Evolutionary conservation across 2,888 invertebrate genomes (phyloP), one percentile per base, ranked within the genome.

Genomic region (Candidula unifasciata): DNA sequence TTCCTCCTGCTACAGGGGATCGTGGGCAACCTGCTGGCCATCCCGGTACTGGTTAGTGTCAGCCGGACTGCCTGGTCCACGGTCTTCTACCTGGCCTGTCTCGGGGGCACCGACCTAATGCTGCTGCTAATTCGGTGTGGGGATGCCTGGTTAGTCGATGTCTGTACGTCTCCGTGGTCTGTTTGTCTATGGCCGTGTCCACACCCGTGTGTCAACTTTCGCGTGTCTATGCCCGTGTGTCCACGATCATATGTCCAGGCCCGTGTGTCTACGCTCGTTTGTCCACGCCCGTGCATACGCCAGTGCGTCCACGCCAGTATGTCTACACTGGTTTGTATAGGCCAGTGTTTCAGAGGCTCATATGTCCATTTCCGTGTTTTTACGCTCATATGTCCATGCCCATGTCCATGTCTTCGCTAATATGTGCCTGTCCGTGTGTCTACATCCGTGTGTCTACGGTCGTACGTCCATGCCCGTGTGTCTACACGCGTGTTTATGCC

Each of bases 11-110:
- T 92, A 10, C 84, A 93, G 57, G 93, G 93, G 30, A 91, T 91
- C 16, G 89, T 93, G 71, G 93, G 93, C 37, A 93, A 93, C 87
- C 82, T 92, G 30, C 88, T 93, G 78, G 90, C 92, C 21, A 91
- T 93, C 82, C 87, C 92, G 27, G 91, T 93, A 71, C 88, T 93
- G 30, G 86, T 87, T 33, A 87, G 90, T 69, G 88, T 92, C 84
- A 90, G 91, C 79, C 86, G 87, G 37, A 89, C 88, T 27, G 90
- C 92, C 24, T 91, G 92, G 90, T 93, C 93, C 8, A 92, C 92
- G 6, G 92, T 92, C 84, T 84, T 92, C 35, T 93, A 93, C 87
- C 89, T 93, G 79, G 83, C 91, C 5, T 87, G 92, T 21, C 80
- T 90, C 0, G 87, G 89, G 35, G 85, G 91, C 6, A 86, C 92